Evolutionary conservation across 1,140 invertebrate genomes (phyloP).

Genomic region (Zaprionus kolodkinae): DNA sequence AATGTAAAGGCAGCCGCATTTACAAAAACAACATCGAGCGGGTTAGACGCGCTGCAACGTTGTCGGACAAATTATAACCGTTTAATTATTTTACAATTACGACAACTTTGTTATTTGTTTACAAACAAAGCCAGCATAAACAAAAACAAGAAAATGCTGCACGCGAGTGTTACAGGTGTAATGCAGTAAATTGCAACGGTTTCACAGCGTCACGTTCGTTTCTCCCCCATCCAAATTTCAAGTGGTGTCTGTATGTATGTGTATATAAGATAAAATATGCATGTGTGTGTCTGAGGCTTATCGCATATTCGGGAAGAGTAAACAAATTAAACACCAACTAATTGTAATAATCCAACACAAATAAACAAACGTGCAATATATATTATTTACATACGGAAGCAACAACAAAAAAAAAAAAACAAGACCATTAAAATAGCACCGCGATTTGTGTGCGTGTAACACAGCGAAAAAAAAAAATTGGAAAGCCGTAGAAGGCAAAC

Average conservation of each 20-base stretch:
- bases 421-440: conserved; percentile 29
- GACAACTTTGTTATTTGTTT: conserved; percentile 52
- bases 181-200: conserved; percentile 45
- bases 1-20: conserved; percentile 38
- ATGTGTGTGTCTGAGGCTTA: conserved; percentile 27
- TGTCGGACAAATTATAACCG: conserved; percentile 32
- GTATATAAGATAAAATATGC: conserved; percentile 36
- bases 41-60: conserved; percentile 42
- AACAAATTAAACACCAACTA: conserved; percentile 43
- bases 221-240: neutral
- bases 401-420: conserved; percentile 29
- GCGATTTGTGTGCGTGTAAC: conserved; percentile 34
- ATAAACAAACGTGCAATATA: conserved; percentile 51
- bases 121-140: conserved; percentile 42
- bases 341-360: conserved; percentile 31
- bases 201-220: conserved; percentile 2
- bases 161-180: conserved; percentile 42
- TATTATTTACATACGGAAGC: conserved; percentile 2
- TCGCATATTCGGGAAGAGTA: conserved; percentile 24
- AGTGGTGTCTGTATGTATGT: conserved; percentile 25
- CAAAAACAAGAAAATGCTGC: conserved; percentile 22
- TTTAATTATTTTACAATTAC: conserved; percentile 54
- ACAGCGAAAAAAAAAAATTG: conserved; percentile 39
- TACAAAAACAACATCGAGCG: conserved; percentile 48
- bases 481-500: conserved; percentile 59